Base-by-base conservation (phyloP, 2,888 invertebrate genomes). In the Ectropis crepuscularia region DNA sequence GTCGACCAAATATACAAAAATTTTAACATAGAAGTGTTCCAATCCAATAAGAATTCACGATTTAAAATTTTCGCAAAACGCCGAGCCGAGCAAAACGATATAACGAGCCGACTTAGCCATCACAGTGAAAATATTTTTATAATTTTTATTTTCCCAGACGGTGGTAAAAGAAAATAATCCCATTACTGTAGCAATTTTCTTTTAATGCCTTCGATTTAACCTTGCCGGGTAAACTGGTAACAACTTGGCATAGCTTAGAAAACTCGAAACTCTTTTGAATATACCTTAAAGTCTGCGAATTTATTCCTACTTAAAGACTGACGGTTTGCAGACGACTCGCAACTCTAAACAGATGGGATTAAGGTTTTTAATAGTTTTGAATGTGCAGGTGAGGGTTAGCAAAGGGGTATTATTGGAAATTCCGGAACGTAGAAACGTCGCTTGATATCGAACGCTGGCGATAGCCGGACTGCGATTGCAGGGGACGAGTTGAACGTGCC, bases 331-430 rank as follows among this genome's bases (percentile, higher is more conserved):
- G 41, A 39, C 65, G 10, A 82, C 67, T 77, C 68, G 71, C 48
- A 57, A 67, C 76, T 70, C 74, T 86, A 78, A 12, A 2, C 0
- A 4, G 0, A 37, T 39, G 2, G 0, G 0, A 0, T 58, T 78
- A 83, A 68, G 65, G 76, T 50, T 43, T 43, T 46, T 48, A 47
- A 51, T 48, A 6, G 45, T 49, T 46, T 64, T 5, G 50, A 58
- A 53, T 64, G 53, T 55, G 38, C 49, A 45, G 45, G 41, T 53
- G 47, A 50, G 57, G 57, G 51, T 43, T 61, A 53, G 57, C 46
- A 68, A 77, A 76, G 79, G 78, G 81, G 83, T 86, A 85, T 88
- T 91, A 92, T 90, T 91, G 89, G 88, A 90, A 91, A 92, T 92
- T 90, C 89, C 86, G 85, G 82, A 86, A 85, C 87, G 88, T 88